Base-by-base conservation (phyloP, 2,888 invertebrate species). In the Synanthedon formicaeformis region DNA sequence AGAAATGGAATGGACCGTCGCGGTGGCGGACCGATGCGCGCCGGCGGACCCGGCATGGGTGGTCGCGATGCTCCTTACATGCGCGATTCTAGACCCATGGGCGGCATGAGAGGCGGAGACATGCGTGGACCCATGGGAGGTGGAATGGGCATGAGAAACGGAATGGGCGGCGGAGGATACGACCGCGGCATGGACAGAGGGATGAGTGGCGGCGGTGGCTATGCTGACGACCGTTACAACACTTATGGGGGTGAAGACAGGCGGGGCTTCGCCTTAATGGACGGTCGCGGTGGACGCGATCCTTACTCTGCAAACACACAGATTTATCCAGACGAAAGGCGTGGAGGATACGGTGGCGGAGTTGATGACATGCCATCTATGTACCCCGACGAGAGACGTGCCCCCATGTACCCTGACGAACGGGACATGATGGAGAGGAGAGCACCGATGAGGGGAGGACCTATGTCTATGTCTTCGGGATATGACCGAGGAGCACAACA, bases 91-190 rank as follows among this genome's bases (percentile, higher is more conserved):
- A 52, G 55, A 0, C 68, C 73, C 10, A 71, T 71, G 67, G 72
- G 75, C 0, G 74, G 75, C 27, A 75, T 76, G 70, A 74, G 79
- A 3, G 72, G 69, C n/a, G 64, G 75, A 70, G 65, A 88, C 81
- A 88, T 84, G 89, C 64, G 89, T 82, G 67, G 68, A 48, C 81
- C 82, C 23, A 88, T 89, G 86, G 81, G 89, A 55, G 89, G 89
- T 50, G 88, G 89, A 18, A 84, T 78, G 68, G 81, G 77, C 41
- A 67, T 71, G 71, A 56, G 67, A 52, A 67, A 67, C 54, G 71
- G 81, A 41, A 72, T 75, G 72, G 69, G 71, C 40, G 65, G 75
- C 56, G 73, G 71, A 18, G 58, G 56, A 4, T 81, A 79, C 64
- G 83, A 81, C 52, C 78, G 82, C 57, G 67, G 69, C 40, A 67